phyloP scores from a whole-genome alignment of 2,113 vertebrate genomes.

The Tapirus terrestris region DNA sequence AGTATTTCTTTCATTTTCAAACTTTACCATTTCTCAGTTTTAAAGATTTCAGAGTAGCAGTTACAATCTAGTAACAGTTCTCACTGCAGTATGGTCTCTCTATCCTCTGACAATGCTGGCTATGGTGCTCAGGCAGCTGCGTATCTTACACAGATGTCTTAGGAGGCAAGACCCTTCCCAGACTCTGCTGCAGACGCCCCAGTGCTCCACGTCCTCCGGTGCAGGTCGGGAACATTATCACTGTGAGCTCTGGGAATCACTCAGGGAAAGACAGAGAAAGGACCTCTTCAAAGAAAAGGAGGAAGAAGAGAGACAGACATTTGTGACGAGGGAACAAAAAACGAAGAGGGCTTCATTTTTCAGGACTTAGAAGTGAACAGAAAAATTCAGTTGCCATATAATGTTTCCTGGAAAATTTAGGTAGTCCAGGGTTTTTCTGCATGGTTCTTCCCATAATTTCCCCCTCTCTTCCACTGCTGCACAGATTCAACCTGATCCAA shows the following conservation, averaged over 20 bases:
- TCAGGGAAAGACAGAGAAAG: background rate
- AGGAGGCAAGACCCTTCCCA: background rate
- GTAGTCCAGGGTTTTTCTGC: background rate
- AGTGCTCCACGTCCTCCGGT: background rate
- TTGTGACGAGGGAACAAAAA: background rate
- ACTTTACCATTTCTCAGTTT: background rate
- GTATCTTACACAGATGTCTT: background rate
- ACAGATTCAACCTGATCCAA: background rate
- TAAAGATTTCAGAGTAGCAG: background rate
- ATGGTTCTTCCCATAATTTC: background rate
- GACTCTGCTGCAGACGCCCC: fast-evolving
- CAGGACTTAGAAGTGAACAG: background rate
- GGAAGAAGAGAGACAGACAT: background rate
- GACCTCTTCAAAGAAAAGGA: background rate
- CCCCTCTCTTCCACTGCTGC: background rate
- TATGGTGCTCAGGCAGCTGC: background rate
- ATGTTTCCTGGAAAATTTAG: background rate
- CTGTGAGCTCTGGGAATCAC: background rate
- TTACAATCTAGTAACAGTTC: background rate
- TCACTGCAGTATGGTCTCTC: background rate
- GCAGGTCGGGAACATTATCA: background rate
- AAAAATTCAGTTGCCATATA: background rate
- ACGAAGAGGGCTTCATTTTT: background rate
- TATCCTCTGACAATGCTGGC: background rate
- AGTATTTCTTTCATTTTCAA: background rate